phyloP scores from a whole-genome alignment of 2,113 vertebrate species.

The Vicugna pacos region DNA sequence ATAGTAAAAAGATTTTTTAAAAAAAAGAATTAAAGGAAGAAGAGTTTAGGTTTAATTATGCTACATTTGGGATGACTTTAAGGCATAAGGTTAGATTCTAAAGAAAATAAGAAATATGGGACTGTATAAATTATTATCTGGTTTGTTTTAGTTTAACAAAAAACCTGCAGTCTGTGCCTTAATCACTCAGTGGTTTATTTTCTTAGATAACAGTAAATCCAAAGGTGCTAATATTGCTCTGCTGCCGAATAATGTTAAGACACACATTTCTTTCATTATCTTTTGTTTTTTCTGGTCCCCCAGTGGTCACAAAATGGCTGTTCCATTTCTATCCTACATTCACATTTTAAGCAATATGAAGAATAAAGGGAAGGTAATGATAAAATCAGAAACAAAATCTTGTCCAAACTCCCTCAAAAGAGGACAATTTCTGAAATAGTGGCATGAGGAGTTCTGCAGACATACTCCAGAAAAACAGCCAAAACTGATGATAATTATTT shows the following conservation, averaged over 20 bases:
- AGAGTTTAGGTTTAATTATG: not conserved
- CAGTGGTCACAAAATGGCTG: not conserved
- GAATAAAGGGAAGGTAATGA: not conserved
- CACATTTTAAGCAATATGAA: not conserved
- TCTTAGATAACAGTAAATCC: not conserved
- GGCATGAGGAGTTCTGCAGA: not conserved
- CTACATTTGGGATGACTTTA: not conserved
- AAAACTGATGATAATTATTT: not conserved
- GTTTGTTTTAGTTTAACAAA: conserved; percentile 22
- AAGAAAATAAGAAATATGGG: not conserved
- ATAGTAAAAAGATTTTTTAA: not conserved
- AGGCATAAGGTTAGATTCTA: not conserved
- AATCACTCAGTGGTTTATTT: not conserved
- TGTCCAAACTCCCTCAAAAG: not conserved
- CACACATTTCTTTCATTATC: not conserved
- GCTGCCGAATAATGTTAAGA: not conserved
- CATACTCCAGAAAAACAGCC: not conserved
- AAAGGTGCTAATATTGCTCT: not conserved
- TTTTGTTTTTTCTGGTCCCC: not conserved
- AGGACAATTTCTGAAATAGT: not conserved
- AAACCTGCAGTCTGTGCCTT: not conserved
- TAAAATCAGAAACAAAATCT: not conserved
- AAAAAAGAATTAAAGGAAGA: not conserved
- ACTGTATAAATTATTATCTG: not conserved
- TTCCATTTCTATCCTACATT: not conserved